Conservation (phyloP, 2,113 vertebrate genomes). For the Etheostoma cragini region DNA sequence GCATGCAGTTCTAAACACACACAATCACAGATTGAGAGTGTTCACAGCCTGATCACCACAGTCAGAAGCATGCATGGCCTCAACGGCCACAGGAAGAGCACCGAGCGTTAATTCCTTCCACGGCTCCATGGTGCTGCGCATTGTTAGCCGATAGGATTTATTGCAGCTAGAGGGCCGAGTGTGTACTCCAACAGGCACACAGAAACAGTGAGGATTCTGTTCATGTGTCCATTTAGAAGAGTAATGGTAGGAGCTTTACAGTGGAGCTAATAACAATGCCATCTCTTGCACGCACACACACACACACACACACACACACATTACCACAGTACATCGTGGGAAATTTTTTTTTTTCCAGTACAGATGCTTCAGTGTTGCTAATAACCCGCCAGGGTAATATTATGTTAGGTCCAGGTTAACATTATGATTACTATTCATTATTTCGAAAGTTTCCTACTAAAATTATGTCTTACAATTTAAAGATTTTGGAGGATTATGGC, state of each 20-base stretch:
- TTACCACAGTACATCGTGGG: slow-evolving; percentile 41
- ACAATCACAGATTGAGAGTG: slow-evolving; percentile 4
- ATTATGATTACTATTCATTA: neutral
- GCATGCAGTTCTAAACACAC: slow-evolving; percentile 9
- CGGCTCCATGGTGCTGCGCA: slow-evolving; percentile 71
- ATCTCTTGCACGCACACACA: slow-evolving; percentile 15
- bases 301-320: slow-evolving; percentile 19
- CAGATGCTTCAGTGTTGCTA: neutral
- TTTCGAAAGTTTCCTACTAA: neutral
- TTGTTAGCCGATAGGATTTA: slow-evolving; percentile 76
- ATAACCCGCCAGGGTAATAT: neutral
- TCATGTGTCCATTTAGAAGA: slow-evolving; percentile 62
- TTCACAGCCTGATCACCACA: slow-evolving; percentile 1
- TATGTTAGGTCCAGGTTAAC: neutral
- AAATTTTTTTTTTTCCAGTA: slow-evolving; percentile 22
- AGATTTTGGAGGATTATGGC: no score
- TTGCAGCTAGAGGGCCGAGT: slow-evolving; percentile 46
- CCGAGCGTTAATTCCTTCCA: slow-evolving; percentile 56
- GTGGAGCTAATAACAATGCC: slow-evolving; percentile 8
- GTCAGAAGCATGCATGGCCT: slow-evolving; percentile 19
- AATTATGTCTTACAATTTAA: neutral
- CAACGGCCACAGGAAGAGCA: slow-evolving; percentile 20
- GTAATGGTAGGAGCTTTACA: slow-evolving; percentile 20
- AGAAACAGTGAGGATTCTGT: slow-evolving; percentile 59
- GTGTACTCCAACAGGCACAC: slow-evolving; percentile 42